These are phyloP conservation scores for Zonitis immaculata DNA, from an alignment of 2,888 invertebrate species.

Conservation along the genomic window DNA sequence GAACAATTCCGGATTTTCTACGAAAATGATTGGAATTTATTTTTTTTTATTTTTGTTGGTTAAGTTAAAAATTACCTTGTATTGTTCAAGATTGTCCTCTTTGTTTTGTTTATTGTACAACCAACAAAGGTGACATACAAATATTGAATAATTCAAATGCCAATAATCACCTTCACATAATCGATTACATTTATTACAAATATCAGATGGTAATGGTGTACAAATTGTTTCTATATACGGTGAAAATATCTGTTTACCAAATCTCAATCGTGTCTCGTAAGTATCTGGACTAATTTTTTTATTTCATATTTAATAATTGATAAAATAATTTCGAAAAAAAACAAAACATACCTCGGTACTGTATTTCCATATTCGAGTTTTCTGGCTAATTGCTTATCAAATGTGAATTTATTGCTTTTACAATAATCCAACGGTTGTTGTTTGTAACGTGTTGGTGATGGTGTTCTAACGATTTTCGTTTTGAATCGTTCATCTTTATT, in stretches of 20 bases:
- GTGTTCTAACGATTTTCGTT: conserved; percentile 31
- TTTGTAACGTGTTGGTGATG: conserved; percentile 41
- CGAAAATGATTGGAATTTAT: conserved; percentile 18
- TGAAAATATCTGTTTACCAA: conserved; percentile 46
- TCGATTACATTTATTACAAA: conserved; percentile 46
- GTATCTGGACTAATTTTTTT: conserved; percentile 34
- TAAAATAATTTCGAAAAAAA: conserved; percentile 4
- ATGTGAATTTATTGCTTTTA: conserved; percentile 30
- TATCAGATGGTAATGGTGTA: conserved; percentile 42
- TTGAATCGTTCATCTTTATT: conserved; percentile 35
- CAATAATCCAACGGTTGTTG: conserved; percentile 4
- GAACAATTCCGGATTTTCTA: conserved; percentile 47
- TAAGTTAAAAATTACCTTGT: conserved; percentile 30
- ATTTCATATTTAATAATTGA: not conserved
- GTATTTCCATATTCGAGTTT: conserved; percentile 18
- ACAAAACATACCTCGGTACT: conserved; percentile 37
- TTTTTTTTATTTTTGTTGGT: not conserved
- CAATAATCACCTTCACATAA: conserved; percentile 51
- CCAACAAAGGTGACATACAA: conserved; percentile 50
- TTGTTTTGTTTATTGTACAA: conserved; percentile 38
- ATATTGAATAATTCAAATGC: conserved; percentile 43
- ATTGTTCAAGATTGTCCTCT: conserved; percentile 34
- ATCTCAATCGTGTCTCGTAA: conserved; percentile 34
- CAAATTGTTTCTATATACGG: conserved; percentile 49
- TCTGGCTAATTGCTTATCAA: conserved; percentile 23